Base-by-base conservation (phyloP, 1,140 invertebrate genomes). In the Drosophila pandora region DNA sequence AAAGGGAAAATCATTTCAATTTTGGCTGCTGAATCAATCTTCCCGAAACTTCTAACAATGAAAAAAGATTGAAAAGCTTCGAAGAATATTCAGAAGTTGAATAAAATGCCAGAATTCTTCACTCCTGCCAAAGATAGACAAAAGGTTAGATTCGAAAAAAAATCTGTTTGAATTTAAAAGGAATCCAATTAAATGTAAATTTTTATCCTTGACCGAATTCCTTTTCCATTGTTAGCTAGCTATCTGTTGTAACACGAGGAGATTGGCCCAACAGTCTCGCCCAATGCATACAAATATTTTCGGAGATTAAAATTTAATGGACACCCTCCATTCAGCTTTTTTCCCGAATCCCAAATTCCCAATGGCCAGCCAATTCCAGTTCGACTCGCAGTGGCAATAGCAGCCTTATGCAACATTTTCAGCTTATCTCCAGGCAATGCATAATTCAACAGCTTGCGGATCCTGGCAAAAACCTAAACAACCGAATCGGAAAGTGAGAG, bases 391-490 rank as follows among this genome's bases (percentile, higher is more conserved):
- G 39, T 41, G n/a, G 41, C 41, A 43, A 43, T 76, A 71, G 72
- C 72, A 65, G 49, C 48, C 72, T 68, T 68, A 57, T 76, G 71
- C 71, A 76, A 65, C 64, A 80, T 81, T 79, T 76, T 37, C 52
- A 59, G 78, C 78, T 81, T 81, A 81, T 82, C 79, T 67, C 41
- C 30, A 57, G 56, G 41, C 56, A 49, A 82, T 82, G 79, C 74
- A 82, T 82, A 82, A 82, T 82, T 82, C 79, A 82, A 78, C 79
- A 82, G 79, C 65, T 82, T 73, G 69, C 45, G 69, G 60, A 54
- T 47, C 32, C 74, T 50, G 59, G 54, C 43, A 77, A 52, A 76
- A 81, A 50, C 48, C 64, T 48, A 63, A 56, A 37, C 28, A 70
- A 63, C n/a, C 25, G 22, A 68, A 43, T 21, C 41, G 17, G 13